Evolutionary conservation across 2,888 invertebrate genomes (phyloP).

Genomic region (Drosophila melanosoma): DNA sequence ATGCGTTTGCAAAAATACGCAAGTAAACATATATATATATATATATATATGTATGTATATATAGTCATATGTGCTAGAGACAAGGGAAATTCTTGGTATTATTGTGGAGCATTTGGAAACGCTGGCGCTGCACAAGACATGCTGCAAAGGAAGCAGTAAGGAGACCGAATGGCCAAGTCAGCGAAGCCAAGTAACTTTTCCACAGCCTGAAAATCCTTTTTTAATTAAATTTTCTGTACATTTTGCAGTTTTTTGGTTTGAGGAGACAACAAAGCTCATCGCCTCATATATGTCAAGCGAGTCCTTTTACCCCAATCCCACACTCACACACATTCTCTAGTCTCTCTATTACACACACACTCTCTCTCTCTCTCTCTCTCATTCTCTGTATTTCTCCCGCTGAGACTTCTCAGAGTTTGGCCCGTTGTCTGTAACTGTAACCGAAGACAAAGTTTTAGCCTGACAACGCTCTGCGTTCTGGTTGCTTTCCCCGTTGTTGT

Average conservation of each 20-base stretch:
- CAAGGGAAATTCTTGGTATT: slow-evolving; percentile 31
- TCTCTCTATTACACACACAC: neutral
- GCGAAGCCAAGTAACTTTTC: slow-evolving; percentile 73
- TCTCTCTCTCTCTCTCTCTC: neutral
- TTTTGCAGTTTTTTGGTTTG: slow-evolving; percentile 79
- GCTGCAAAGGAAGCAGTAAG: neutral
- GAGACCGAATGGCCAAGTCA: slow-evolving; percentile 53
- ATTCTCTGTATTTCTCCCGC: neutral
- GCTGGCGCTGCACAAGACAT: slow-evolving; percentile 48
- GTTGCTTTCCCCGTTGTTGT: slow-evolving; percentile 45
- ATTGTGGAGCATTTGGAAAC: slow-evolving; percentile 21
- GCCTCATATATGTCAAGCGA: slow-evolving; percentile 55
- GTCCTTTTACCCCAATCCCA: slow-evolving; percentile 39
- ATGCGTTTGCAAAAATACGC: slow-evolving; percentile 59
- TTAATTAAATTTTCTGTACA: slow-evolving; percentile 78
- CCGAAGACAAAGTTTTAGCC: slow-evolving; percentile 72
- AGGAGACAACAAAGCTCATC: slow-evolving; percentile 47
- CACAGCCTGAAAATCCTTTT: slow-evolving; percentile 74
- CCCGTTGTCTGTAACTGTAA: slow-evolving; percentile 52
- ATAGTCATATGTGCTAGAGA: slow-evolving; percentile 18
- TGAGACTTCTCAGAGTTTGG: slow-evolving; percentile 34
- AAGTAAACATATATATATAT: neutral
- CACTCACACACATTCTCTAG: neutral
- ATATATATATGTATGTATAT: slow-evolving; percentile 1
- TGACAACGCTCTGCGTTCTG: slow-evolving; percentile 61